Evolutionary conservation across 2,113 vertebrate species (phyloP), one percentile per base, ranked within the genome.

Genomic region (Sturnira hondurensis): DNA sequence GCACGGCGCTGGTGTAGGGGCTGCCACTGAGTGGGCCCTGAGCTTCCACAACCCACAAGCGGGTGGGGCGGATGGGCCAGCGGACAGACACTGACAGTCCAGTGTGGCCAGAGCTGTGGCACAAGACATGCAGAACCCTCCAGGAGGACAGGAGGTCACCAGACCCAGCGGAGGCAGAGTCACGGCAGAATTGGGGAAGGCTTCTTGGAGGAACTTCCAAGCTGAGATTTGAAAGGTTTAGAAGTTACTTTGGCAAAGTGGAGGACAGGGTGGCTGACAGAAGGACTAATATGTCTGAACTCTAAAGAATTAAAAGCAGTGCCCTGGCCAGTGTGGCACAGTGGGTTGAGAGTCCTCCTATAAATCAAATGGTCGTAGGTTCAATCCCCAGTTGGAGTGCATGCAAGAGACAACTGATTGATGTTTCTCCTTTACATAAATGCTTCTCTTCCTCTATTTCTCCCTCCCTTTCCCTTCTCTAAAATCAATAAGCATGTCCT

Each of bases 101-200:
- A 2, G 13, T 16, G 24, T 43, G 38, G 26, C 22, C 68, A 52
- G 45, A 76, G 47, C 8, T 22, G 12, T 9, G 47, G 54, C 7
- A 19, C 13, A 24, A 31, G 47, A 41, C 0, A 0, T 0, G 2
- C 33, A 68, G 63, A 67, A 33, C 7, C 15, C n/a, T 12, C 65
- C 19, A 15, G 70, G 10, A 88, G 24, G 20, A 56, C 26, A 19
- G 17, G 11, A 5, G 3, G 20, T 26, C 78, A 33, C 11, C 54
- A 33, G 31, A 58, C 11, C 41, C 36, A 17, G 61, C 38, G 76
- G 63, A 91, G 5, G 56, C 45, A 11, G 10, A 3, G 2, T 41
- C 61, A 11, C 0, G 11, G 68, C 43, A 33, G 45, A 70, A 77
- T 9, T n/a, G n/a, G 41, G 80, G 38, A 47, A 77, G 36, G 31